Conservation (phyloP, 2,888 invertebrate species). For the Aromia moschata region DNA sequence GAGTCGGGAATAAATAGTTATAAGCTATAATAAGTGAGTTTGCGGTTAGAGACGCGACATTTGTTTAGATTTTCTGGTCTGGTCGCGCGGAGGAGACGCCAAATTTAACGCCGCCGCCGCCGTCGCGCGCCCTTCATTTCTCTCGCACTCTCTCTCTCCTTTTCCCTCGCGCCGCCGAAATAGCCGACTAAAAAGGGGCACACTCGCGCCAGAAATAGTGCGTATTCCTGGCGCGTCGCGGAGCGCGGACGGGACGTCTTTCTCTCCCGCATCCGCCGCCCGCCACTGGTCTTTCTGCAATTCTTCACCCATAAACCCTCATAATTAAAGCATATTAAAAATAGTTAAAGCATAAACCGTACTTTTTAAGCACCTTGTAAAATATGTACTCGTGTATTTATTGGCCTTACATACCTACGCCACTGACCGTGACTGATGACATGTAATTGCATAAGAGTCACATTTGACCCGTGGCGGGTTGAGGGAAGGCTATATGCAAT, state of each 20-base stretch:
- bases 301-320: slow-evolving; percentile 33
- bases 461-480: too few relatives aligned
- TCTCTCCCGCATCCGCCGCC: slow-evolving; percentile 22
- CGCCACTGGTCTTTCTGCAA: slow-evolving; percentile 24
- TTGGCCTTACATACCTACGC: too few relatives aligned
- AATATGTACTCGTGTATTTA: too few relatives aligned
- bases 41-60: slow-evolving; percentile 56
- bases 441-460: too few relatives aligned
- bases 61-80: slow-evolving; percentile 59
- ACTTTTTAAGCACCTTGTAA: too few relatives aligned
- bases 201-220: slow-evolving; percentile 57
- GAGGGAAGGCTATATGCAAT: too few relatives aligned
- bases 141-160: too few relatives aligned
- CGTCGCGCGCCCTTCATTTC: slow-evolving; percentile 45
- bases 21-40: slow-evolving; percentile 53
- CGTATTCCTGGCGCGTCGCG: slow-evolving; percentile 43
- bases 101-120: slow-evolving; percentile 55
- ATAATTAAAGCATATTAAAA: too few relatives aligned
- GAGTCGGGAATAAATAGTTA: slow-evolving; percentile 36
- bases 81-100: slow-evolving; percentile 57
- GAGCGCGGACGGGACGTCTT: slow-evolving; percentile 28
- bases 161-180: slow-evolving; percentile 56
- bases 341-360: too few relatives aligned
- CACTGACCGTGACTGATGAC: too few relatives aligned
- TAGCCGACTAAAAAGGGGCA: slow-evolving; percentile 58